phyloP scores from a whole-genome alignment of 2,888 invertebrate species.

The Pharmacophagus antenor region DNA sequence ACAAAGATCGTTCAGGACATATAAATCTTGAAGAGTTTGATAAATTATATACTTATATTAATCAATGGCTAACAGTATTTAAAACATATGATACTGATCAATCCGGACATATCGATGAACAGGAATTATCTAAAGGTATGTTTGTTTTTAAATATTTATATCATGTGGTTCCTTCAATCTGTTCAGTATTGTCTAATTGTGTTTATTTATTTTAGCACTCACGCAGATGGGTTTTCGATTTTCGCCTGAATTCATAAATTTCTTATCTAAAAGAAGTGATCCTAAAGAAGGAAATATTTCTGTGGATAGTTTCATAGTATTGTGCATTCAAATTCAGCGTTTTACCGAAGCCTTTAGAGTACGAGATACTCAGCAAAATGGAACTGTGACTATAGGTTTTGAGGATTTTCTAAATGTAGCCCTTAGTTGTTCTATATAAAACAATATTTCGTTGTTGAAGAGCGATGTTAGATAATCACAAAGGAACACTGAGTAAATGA shows the following conservation, averaged over 20 bases:
- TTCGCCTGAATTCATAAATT: constrained; percentile 87
- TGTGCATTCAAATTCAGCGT: constrained; percentile 93
- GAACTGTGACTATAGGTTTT: constrained; percentile 91
- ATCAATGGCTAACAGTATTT: constrained; percentile 93
- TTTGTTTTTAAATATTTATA: too few species aligned
- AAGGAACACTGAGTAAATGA: neutral
- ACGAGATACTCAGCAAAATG: constrained; percentile 89
- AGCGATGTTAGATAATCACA: neutral
- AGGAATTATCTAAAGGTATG: constrained; percentile 87
- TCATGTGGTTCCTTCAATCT: too few species aligned
- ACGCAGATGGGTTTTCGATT: constrained; percentile 94
- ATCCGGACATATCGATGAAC: constrained; percentile 91
- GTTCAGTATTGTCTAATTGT: neutral
- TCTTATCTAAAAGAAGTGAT: constrained; percentile 86
- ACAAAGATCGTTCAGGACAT: constrained; percentile 90
- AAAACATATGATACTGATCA: constrained; percentile 92
- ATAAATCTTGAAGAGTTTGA: constrained; percentile 92
- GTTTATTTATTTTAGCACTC: constrained; percentile 81
- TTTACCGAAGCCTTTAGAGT: constrained; percentile 93
- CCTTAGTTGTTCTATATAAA: constrained; percentile 84
- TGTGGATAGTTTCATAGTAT: constrained; percentile 93
- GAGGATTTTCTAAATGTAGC: constrained; percentile 95
- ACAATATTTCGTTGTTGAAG: neutral
- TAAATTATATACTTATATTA: constrained; percentile 91
- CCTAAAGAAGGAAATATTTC: constrained; percentile 83